phyloP scores from a whole-genome alignment of 2,797 vertebrate species.

The Lemur catta region DNA sequence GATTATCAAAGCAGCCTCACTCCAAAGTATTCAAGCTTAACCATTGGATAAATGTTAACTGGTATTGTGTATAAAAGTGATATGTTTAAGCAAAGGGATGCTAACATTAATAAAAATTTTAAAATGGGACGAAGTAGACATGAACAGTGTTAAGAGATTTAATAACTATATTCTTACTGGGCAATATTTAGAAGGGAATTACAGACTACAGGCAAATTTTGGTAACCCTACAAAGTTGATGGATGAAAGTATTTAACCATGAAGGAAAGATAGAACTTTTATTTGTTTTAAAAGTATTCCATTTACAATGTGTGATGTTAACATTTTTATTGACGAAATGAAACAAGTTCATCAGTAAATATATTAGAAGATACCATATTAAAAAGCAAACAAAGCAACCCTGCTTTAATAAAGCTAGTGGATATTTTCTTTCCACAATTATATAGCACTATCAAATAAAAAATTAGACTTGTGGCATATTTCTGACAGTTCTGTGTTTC shows the following conservation, averaged over 20 bases:
- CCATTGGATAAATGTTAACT: neutral
- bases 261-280: neutral
- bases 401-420: neutral
- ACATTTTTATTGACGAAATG: neutral
- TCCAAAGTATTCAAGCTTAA: neutral
- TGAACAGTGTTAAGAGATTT: neutral
- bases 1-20: neutral
- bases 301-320: neutral
- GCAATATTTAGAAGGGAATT: neutral
- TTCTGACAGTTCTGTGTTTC: neutral
- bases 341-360: neutral
- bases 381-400: neutral
- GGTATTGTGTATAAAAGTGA: neutral
- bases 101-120: neutral
- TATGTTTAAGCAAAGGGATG: neutral
- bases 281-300: neutral
- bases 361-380: neutral
- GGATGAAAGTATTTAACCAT: neutral
- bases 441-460: neutral
- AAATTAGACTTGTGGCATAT: neutral
- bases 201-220: neutral
- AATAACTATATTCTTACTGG: neutral
- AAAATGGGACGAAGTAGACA: neutral
- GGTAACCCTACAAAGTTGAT: neutral
- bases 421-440: neutral